Evolutionary conservation across 2,797 vertebrate species (phyloP).

Genomic region (Pseudochirops cupreus): DNA sequence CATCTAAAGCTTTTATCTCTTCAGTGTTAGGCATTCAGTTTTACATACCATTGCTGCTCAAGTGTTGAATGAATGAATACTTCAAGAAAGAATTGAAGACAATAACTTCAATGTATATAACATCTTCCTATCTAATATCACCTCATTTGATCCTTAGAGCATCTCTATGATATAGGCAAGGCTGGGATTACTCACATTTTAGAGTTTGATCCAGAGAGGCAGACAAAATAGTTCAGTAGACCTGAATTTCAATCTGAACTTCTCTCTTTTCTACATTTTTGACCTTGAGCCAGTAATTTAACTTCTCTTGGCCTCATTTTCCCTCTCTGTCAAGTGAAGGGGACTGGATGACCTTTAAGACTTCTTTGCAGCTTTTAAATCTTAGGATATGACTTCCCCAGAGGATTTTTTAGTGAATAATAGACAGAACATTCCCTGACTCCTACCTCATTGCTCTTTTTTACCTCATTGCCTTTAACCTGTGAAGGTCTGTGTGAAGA

Average conservation of each 20-base stretch:
- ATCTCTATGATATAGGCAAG: background rate
- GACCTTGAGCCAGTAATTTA: slow-evolving; percentile 34
- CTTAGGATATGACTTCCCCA: background rate
- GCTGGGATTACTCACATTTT: background rate
- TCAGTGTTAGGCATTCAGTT: background rate
- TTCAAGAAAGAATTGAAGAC: background rate
- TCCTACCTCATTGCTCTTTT: background rate
- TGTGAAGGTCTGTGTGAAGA: background rate
- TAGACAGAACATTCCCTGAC: background rate
- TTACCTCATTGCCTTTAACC: background rate
- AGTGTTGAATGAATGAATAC: background rate
- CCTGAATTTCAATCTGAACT: background rate
- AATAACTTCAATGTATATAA: background rate
- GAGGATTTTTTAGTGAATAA: background rate
- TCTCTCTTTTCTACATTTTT: slow-evolving; percentile 41
- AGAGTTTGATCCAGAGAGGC: background rate
- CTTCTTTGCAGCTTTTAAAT: slow-evolving; percentile 18
- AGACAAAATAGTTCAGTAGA: background rate
- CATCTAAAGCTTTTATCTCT: background rate
- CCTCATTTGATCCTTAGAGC: background rate
- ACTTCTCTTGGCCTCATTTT: slow-evolving; percentile 41
- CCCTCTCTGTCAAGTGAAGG: slow-evolving; percentile 37
- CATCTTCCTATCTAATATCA: background rate
- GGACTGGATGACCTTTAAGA: slow-evolving; percentile 34
- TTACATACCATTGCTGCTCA: background rate